Evolutionary conservation across 2,113 vertebrate species (phyloP), one percentile per base, ranked within the genome.

Genomic region (Hypocryptadius cinnamomeus): DNA sequence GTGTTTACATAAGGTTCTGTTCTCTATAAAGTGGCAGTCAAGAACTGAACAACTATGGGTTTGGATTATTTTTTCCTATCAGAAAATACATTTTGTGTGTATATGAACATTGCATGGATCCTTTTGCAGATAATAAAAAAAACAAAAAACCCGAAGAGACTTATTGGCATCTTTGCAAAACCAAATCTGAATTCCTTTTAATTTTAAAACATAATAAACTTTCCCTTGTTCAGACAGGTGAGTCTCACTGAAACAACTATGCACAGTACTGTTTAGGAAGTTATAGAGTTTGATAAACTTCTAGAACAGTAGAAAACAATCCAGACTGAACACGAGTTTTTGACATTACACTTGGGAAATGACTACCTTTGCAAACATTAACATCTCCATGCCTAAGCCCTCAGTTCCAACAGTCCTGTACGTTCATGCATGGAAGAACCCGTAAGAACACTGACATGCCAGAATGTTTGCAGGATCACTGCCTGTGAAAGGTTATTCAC

Each of bases 401-500:
- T 66, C 64, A 20, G 59, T 91, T 87, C 78, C 85, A 95, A 21
- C 25, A 83, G 85, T 73, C 76, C 57, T 59, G 44, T 71, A 94
- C 14, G 2, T 83, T 95, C 87, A 78, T 86, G 93, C 87, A 87
- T 68, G 66, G 81, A 85, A 91, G 72, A 91, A 35, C 37, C 82
- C 13, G 1, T 63, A 64, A 70, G 79, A 94, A 63, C 57, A 85
- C 72, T 91, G 82, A 78, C 40, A 37, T 84, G 82, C 68, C 76
- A 89, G 45, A 86, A 77, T 68, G 68, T 86, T 80, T 94, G 71
- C 78, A 78, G 72, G 87, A 94, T 91, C 94, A 68, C 76, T 94
- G 69, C 89, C 72, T 86, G n/a, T 83, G 85, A 86, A 92, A 87
- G 24, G 91, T 94, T 94, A 80, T 94, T 95, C 79, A 91, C 69